Evolutionary conservation across 2,113 vertebrate genomes (phyloP).

Genomic region (Ceuthmochares aereus): DNA sequence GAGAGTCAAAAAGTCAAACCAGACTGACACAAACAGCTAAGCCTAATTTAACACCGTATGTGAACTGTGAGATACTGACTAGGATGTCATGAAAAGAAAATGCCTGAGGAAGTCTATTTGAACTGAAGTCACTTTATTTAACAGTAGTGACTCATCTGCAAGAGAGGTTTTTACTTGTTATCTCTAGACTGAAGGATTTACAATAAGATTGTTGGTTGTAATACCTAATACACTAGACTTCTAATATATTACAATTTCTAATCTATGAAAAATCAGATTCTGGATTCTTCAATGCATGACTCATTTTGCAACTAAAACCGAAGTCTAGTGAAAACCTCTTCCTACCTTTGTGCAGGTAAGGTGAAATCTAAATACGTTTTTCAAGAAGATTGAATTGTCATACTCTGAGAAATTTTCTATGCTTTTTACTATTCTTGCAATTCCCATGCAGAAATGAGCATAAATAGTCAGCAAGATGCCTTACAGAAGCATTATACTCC

Average conservation of each 20-base stretch:
- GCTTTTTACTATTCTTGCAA: neutral
- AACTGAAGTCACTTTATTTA: neutral
- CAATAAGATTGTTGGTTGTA: neutral
- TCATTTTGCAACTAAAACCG: neutral
- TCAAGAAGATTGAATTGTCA: neutral
- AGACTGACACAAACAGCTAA: conserved; percentile 21
- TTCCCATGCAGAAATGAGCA: neutral
- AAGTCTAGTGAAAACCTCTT: neutral
- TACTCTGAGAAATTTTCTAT: neutral
- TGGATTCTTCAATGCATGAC: neutral
- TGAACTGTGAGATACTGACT: conserved; percentile 15
- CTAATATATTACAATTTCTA: neutral
- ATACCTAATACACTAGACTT: neutral
- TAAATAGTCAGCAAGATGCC: neutral
- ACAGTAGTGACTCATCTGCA: neutral
- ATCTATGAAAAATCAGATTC: neutral
- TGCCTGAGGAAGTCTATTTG: conserved; percentile 2
- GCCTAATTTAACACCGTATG: conserved; percentile 39
- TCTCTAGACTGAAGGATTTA: neutral
- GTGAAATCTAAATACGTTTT: neutral
- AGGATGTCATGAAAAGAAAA: conserved; percentile 21
- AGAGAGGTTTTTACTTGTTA: neutral
- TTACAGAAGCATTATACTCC: neutral
- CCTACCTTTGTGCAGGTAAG: neutral
- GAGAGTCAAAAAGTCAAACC: conserved; percentile 26